Conservation (phyloP, 1,140 invertebrate genomes). For the Periplaneta americana region DNA sequence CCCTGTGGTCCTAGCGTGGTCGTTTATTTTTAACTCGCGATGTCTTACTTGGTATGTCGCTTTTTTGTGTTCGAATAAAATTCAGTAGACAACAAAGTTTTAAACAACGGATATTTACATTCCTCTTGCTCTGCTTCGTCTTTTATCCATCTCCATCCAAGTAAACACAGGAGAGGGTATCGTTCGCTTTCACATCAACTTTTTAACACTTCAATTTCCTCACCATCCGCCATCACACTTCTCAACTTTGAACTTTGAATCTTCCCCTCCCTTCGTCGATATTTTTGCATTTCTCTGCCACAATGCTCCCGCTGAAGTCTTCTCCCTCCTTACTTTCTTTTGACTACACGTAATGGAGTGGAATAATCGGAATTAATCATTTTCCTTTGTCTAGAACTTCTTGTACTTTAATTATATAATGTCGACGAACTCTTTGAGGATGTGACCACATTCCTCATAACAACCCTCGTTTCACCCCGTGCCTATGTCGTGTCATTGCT, state of each 20-base stretch:
- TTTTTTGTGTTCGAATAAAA: too few species aligned
- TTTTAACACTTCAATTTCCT: too few species aligned
- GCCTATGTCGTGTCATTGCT: neutral
- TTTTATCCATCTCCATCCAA: too few species aligned
- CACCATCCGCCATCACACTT: neutral
- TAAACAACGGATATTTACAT: too few species aligned
- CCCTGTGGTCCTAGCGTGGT: too few species aligned
- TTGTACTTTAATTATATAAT: neutral
- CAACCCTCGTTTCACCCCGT: neutral
- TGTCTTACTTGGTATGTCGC: too few species aligned
- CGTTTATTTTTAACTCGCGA: too few species aligned
- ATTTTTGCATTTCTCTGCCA: neutral
- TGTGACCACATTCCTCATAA: neutral
- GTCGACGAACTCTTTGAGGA: neutral
- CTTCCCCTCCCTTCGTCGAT: neutral
- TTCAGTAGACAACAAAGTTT: too few species aligned
- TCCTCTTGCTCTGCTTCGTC: too few species aligned
- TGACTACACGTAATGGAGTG: neutral
- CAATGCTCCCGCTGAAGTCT: neutral
- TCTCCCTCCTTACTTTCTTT: neutral
- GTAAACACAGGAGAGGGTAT: too few species aligned
- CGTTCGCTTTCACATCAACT: too few species aligned
- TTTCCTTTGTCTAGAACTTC: conserved; percentile 1
- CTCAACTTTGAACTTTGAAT: neutral
- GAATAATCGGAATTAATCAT: conserved; percentile 7